Conservation (phyloP, 1,140 invertebrate species). For the Drosophila micromelanica region DNA sequence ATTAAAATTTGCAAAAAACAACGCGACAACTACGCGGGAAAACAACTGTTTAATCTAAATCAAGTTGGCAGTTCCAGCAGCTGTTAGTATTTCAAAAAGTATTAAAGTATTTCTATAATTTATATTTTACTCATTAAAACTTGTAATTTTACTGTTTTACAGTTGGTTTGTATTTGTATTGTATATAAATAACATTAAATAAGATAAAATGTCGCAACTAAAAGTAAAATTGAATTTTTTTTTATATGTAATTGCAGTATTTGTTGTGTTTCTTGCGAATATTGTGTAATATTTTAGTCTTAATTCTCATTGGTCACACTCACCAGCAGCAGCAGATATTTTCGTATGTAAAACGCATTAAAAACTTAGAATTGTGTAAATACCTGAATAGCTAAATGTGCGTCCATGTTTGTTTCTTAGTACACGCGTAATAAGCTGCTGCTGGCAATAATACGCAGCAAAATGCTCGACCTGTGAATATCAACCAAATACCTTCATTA, state of each 20-base stretch:
- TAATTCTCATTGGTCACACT: constrained; percentile 30
- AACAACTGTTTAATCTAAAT: constrained; percentile 20
- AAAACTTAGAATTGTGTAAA: constrained; percentile 51
- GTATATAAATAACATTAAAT: neutral
- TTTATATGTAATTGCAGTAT: neutral
- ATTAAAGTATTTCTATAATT: neutral
- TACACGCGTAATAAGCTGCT: constrained; percentile 14
- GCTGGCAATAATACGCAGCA: constrained; percentile 28
- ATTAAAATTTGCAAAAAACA: constrained; percentile 43
- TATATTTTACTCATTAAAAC: neutral
- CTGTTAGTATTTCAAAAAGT: neutral
- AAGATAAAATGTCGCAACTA: neutral
- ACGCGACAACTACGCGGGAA: constrained; percentile 53
- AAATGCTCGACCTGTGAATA: constrained; percentile 65
- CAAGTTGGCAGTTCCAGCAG: constrained; percentile 21
- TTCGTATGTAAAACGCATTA: constrained; percentile 71
- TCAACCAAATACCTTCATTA: constrained; percentile 45
- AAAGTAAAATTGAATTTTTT: too few species aligned
- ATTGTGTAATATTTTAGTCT: constrained; percentile 13
- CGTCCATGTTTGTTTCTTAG: constrained; percentile 25
- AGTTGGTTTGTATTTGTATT: neutral
- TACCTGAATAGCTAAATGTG: constrained; percentile 25
- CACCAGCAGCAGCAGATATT: constrained; percentile 47
- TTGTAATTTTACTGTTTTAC: neutral
- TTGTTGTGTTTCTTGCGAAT: neutral